These are phyloP conservation scores for Drosophila meridionalis DNA, from an alignment of 2,888 invertebrate species.

Conservation along the genomic window DNA sequence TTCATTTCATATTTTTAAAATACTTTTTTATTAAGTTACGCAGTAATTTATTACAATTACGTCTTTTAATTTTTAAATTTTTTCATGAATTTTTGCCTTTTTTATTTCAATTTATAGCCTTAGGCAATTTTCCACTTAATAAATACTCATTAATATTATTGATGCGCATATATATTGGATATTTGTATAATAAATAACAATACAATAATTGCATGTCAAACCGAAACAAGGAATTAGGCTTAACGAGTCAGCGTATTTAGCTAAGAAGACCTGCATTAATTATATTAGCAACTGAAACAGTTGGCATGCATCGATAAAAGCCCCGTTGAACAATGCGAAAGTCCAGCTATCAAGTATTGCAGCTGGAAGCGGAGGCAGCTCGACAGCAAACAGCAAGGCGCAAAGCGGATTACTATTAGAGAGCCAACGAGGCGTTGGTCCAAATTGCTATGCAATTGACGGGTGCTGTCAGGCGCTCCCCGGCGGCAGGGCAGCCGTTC, in stretches of 20 bases:
- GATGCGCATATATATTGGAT: not conserved
- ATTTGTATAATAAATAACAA: not conserved
- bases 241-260: not conserved
- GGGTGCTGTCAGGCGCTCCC: constrained; percentile 45
- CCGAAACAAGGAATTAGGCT: too few species aligned
- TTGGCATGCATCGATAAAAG: constrained; percentile 25
- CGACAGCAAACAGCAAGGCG: not conserved
- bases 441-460: constrained; percentile 68
- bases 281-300: not conserved
- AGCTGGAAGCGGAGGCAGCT: not conserved
- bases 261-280: not conserved
- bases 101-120: not conserved
- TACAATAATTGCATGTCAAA: not conserved
- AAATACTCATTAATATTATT: not conserved
- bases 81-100: not conserved
- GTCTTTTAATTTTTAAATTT: not conserved
- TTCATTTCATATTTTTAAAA: not conserved
- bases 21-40: not conserved
- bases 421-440: constrained; percentile 32
- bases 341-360: constrained; percentile 6
- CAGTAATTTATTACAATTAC: not conserved
- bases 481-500: constrained; percentile 15
- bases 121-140: constrained; percentile 1
- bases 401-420: constrained; percentile 39
- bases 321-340: constrained; percentile 21